A percentile compares a stretch with the other conserved stretches of the same genome.
Evolutionary conservation across 1,140 invertebrate species (phyloP).

Genomic region (Drosophila auraria): DNA sequence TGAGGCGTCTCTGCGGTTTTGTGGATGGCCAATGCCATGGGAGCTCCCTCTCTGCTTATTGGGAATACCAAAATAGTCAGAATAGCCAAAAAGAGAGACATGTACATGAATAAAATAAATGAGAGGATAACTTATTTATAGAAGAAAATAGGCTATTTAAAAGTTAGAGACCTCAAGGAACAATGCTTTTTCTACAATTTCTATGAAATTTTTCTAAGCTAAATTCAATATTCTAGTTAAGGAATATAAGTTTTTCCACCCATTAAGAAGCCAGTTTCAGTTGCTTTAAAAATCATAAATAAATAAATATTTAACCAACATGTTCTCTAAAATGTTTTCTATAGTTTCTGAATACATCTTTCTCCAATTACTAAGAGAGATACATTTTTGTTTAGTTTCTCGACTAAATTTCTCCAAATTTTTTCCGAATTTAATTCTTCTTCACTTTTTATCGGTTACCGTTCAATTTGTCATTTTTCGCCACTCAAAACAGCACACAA

Average conservation of each 20-base stretch:
- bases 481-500: constrained; percentile 3
- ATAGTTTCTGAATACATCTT: background rate
- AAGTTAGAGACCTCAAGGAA: background rate
- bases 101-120: background rate
- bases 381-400: background rate
- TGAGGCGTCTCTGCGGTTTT: constrained; percentile 27
- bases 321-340: background rate
- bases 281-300: background rate
- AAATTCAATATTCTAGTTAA: background rate
- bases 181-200: background rate
- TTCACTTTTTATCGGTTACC: background rate
- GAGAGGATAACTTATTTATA: background rate
- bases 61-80: background rate
- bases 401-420: background rate
- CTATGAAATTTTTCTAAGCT: background rate
- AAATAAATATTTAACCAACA: background rate
- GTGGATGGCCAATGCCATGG: constrained; percentile 10
- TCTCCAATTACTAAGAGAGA: too few relatives aligned
- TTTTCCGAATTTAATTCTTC: background rate
- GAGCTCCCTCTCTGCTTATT: background rate
- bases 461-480: constrained; percentile 28
- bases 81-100: background rate
- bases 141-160: background rate
- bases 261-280: background rate
- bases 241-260: background rate